Evolutionary conservation across 2,797 vertebrate genomes (phyloP).

Genomic region (Lycodopsis pacificus): DNA sequence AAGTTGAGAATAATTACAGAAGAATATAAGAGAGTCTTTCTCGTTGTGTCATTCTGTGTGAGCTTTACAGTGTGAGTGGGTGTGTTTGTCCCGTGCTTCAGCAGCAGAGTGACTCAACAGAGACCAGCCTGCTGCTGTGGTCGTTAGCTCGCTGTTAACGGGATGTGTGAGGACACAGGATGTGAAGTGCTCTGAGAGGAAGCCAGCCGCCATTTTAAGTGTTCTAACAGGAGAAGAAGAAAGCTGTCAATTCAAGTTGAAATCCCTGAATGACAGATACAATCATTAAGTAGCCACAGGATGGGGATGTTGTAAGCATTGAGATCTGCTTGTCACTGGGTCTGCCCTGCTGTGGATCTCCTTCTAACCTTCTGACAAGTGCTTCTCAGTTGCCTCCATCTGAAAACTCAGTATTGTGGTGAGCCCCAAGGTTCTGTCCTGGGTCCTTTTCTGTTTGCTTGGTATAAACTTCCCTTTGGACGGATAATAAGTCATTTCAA

Average conservation of each 20-base stretch:
- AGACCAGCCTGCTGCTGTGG: slow-evolving; percentile 46
- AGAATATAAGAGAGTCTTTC: not conserved
- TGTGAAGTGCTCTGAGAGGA: slow-evolving; percentile 65
- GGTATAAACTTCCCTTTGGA: not conserved
- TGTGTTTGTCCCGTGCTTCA: slow-evolving; percentile 64
- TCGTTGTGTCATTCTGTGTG: slow-evolving; percentile 30
- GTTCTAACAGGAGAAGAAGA: slow-evolving; percentile 44
- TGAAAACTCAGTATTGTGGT: slow-evolving; percentile 13
- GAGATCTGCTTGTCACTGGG: not conserved
- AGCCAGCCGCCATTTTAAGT: slow-evolving; percentile 61
- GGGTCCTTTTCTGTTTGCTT: not conserved
- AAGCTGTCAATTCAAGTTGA: slow-evolving; percentile 15
- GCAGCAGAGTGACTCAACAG: slow-evolving; percentile 66
- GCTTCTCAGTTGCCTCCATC: not conserved
- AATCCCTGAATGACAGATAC: slow-evolving; percentile 32
- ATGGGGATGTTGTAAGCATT: slow-evolving; percentile 5
- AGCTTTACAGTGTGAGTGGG: slow-evolving; percentile 53
- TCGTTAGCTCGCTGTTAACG: slow-evolving; percentile 46
- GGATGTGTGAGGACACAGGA: slow-evolving; percentile 68
- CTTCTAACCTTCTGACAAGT: not conserved
- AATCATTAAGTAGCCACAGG: slow-evolving; percentile 10
- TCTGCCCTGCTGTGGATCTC: not conserved
- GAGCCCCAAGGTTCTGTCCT: not conserved
- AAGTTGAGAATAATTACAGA: not conserved
- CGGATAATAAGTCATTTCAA: not conserved